Evolutionary conservation across 2,113 vertebrate species (phyloP).

Genomic region (Pelmatolapia mariae): DNA sequence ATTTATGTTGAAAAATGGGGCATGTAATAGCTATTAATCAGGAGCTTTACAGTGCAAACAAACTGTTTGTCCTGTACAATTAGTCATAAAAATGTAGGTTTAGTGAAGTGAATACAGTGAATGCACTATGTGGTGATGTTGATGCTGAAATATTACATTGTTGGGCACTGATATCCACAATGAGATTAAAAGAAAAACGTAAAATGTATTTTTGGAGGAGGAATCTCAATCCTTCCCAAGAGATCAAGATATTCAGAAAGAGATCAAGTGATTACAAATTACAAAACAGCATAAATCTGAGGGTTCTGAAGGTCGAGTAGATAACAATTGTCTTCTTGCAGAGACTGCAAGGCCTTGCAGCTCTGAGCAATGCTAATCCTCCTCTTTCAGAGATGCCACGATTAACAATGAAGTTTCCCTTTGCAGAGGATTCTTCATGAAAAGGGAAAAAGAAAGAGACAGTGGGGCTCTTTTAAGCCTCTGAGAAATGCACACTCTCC

Average conservation of each 20-base stretch:
- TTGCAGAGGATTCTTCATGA: neutral
- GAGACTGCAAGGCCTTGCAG: neutral
- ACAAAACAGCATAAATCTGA: neutral
- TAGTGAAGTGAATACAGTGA: neutral
- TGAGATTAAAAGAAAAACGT: neutral
- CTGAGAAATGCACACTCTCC: conserved; percentile 7
- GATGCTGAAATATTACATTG: neutral
- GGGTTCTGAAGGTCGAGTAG: conserved; percentile 15
- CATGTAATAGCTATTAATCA: neutral
- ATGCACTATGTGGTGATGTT: neutral
- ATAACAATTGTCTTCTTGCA: conserved; percentile 15
- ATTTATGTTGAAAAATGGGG: neutral
- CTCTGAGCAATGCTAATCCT: conserved; percentile 5
- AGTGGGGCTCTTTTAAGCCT: conserved; percentile 19
- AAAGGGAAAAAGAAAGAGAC: neutral
- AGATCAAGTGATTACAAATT: conserved; percentile 8
- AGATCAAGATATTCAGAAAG: neutral
- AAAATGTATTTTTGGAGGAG: neutral
- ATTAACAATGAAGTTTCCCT: conserved; percentile 12
- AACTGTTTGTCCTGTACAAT: neutral
- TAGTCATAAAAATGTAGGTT: neutral
- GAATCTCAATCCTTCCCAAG: neutral
- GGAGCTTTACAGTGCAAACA: neutral
- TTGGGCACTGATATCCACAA: neutral
- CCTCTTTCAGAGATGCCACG: neutral